phyloP scores from a whole-genome alignment of 2,113 vertebrate genomes.

The Sapajus apella region DNA sequence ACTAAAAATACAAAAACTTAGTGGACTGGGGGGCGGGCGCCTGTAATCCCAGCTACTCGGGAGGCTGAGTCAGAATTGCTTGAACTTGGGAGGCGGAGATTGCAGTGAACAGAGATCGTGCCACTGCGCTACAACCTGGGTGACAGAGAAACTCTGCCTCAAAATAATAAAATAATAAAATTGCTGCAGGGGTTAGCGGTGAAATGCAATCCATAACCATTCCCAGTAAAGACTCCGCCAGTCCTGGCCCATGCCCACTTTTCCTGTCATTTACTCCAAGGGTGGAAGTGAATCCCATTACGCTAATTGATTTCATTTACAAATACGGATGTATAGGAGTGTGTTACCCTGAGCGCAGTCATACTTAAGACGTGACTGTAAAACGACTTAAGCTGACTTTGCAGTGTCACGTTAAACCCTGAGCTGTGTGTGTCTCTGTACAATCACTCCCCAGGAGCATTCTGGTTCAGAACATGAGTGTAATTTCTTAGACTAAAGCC shows the following conservation, averaged over 20 bases:
- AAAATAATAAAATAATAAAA: too few relatives aligned
- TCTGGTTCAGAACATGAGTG: not conserved
- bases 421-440: not conserved
- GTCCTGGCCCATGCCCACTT: not conserved
- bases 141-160: too few relatives aligned
- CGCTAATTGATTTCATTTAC: not conserved
- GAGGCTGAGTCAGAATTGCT: too few relatives aligned
- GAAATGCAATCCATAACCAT: not conserved
- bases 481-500: not conserved
- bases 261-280: not conserved
- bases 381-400: not conserved
- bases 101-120: too few relatives aligned
- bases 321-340: not conserved
- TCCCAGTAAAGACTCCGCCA: not conserved
- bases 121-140: too few relatives aligned
- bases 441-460: not conserved
- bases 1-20: too few relatives aligned
- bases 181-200: too few relatives aligned
- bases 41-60: too few relatives aligned
- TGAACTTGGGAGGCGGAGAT: too few relatives aligned
- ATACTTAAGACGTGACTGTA: not conserved
- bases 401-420: not conserved
- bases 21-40: too few relatives aligned
- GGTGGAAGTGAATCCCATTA: too few relatives aligned
- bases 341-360: not conserved